Evolutionary conservation across 2,888 invertebrate species (phyloP), one percentile per base, ranked within the genome.

Genomic region (Colletes collaris): DNA sequence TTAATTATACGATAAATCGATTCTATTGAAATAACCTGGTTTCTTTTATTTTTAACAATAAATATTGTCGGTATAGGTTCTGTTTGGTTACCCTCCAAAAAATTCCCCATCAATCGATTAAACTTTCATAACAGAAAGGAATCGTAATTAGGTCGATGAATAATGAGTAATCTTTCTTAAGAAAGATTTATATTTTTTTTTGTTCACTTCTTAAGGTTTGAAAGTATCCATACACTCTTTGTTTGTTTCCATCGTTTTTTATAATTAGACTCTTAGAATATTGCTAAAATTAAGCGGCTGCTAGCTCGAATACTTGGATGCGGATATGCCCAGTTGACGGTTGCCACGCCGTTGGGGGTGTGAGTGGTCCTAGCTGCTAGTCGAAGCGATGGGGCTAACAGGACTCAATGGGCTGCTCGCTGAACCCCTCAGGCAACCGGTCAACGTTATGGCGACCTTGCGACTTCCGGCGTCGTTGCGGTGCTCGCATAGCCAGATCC

Each of bases 401-500:
- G 97, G 97, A 93, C 97, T 97, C 93, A 97, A 95, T 88, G 97
- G 97, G 91, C 97, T 97, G 94, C 97, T 96, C 87, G 96, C 96
- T 84, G 97, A 96, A 94, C 97, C 97, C 88, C 97, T 95, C 92
- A 97, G 95, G 94, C 97, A 97, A 82, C 98, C 98, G 90, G 98
- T 98, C 93, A 98, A 94, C 87, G 98, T 98, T 93, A 98, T 97
- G 90, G 97, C 96, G 89, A 96, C 93, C 95, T 98, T 98, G 90
- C 98, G 96, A 93, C 97, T 97, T 90, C 98, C 98, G 88, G 98
- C 98, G 93, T 97, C 97, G 95, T 99, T 98, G 92, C 99, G 96
- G 94, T 99, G 99, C 94, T 99, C 99, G 94, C 99, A 99, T 89
- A 99, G 95, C 99, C 99, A 99, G 87, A 99, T 97, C 84, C 99